Evolutionary conservation across 1,140 invertebrate species (phyloP).

Genomic region (Drosophila serrata): DNA sequence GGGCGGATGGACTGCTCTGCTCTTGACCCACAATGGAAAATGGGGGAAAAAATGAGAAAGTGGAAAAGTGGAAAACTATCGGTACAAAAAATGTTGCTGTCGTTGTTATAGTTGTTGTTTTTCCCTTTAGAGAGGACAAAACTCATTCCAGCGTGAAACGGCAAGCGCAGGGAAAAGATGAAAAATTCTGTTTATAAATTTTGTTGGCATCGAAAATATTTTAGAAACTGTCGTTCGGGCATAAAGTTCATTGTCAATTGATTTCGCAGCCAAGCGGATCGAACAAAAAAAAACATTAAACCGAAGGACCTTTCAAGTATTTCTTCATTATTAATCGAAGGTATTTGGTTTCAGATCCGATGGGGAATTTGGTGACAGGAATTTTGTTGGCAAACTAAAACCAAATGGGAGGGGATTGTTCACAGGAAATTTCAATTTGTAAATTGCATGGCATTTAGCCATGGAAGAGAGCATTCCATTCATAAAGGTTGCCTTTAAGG

Average conservation of each 20-base stretch:
- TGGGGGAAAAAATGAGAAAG: slow-evolving; percentile 10
- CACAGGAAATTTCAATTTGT: slow-evolving; percentile 1
- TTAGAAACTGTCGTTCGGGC: slow-evolving; percentile 47
- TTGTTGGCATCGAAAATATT: slow-evolving; percentile 62
- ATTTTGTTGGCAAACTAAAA: slow-evolving; percentile 23
- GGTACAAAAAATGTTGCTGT: slow-evolving; percentile 46
- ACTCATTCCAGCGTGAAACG: slow-evolving; percentile 57
- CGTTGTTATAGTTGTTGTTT: slow-evolving; percentile 8
- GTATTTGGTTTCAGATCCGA: slow-evolving; percentile 15
- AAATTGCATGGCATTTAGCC: background rate
- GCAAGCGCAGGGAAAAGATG: slow-evolving; percentile 34
- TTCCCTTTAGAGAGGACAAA: slow-evolving; percentile 32
- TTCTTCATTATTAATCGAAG: slow-evolving; percentile 38
- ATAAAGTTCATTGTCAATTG: slow-evolving; percentile 79
- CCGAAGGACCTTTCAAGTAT: slow-evolving; percentile 16
- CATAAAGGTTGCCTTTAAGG: background rate
- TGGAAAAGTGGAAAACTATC: slow-evolving; percentile 68
- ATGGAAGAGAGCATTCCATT: slow-evolving; percentile 1
- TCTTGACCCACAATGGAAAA: slow-evolving; percentile 69
- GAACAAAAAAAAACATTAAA: background rate
- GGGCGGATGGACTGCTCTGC: slow-evolving; percentile 19
- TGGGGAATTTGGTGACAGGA: slow-evolving; percentile 28
- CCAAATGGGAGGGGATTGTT: slow-evolving; percentile 12
- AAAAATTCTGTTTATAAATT: slow-evolving; percentile 68
- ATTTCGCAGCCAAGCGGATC: slow-evolving; percentile 49